Evolutionary conservation across 2,113 vertebrate genomes (phyloP), one percentile per base, ranked within the genome.

Genomic region (Nettapus auritus): DNA sequence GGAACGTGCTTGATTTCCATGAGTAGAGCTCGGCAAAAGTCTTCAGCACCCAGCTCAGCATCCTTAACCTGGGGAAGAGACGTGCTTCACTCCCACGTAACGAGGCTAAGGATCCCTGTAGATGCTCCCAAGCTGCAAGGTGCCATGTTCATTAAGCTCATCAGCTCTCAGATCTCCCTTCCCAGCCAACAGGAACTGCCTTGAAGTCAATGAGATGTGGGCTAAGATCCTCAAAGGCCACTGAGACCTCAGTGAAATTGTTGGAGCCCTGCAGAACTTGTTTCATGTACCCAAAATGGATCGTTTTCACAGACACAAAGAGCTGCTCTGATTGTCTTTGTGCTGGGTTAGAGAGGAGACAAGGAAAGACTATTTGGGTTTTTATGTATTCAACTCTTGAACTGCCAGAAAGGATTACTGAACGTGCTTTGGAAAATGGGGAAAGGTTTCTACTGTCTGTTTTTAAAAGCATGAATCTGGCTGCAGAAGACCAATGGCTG

Each of bases 131-230:
- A 1, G 2, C 78, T 78, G 56, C 40, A 40, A 26, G 22, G 25
- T 33, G 29, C 33, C 1, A 0, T 59, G 48, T 34, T 93, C 81
- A 73, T 88, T 90, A 90, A 82, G 80, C 66, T 78, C 86, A 82
- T 68, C 66, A 73, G 48, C 67, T 93, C 62, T 50, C 64, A 75
- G 68, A 92, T 81, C 79, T 90, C 73, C 82, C 77, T 92, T 86
- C 64, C 76, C 89, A 89, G 55, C 22, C 92, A 94, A 57, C 62
- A 78, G 95, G 77, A 94, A 79, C 68, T 84, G 71, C 89, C 89
- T 93, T 93, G 83, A 93, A 94, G 86, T 90, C 86, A 64, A 33
- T 4, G 74, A 95, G 69, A 73, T 50, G 31, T 63, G 64, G 73
- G 36, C 69, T 33, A 46, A 90, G 48, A 75, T 86, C 66, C 81